A percentile compares a stretch with the other conserved stretches of the same genome.
These are phyloP conservation scores for Myotis brandtii DNA, from an alignment of 2,113 vertebrate genomes.

Conservation along the genomic window DNA sequence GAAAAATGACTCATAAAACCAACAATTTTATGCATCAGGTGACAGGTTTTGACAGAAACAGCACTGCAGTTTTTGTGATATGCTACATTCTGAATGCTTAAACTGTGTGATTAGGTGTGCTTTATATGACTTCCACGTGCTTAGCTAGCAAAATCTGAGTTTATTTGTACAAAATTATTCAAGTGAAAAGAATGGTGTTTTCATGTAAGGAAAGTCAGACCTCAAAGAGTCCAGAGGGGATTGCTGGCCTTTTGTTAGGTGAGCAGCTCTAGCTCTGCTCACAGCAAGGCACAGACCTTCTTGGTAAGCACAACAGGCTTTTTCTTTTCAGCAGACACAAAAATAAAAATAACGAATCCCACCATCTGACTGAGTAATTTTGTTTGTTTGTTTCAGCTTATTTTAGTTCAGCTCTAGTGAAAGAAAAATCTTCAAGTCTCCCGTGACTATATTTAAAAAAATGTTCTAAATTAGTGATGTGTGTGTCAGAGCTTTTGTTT, in stretches of 20 bases:
- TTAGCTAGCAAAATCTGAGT: conserved; percentile 84
- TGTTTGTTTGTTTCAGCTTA: conserved; percentile 16
- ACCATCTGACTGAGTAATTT: conserved; percentile 75
- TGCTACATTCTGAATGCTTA: conserved; percentile 73
- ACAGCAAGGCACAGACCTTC: neutral
- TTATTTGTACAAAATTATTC: conserved; percentile 82
- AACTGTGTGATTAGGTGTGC: conserved; percentile 76
- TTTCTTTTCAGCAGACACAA: conserved; percentile 23
- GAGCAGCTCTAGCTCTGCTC: neutral
- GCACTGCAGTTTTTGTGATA: conserved; percentile 65
- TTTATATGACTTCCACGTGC: conserved; percentile 85
- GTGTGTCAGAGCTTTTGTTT: neutral
- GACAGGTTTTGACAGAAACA: conserved; percentile 76
- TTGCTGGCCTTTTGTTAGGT: conserved; percentile 6
- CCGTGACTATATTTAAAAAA: conserved; percentile 8
- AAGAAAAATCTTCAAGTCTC: neutral
- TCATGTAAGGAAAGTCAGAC: conserved; percentile 57
- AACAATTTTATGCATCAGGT: conserved; percentile 76
- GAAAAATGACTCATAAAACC: conserved; percentile 80
- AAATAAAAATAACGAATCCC: conserved; percentile 79
- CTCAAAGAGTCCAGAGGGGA: neutral
- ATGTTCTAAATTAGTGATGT: neutral
- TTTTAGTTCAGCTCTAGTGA: conserved; percentile 60
- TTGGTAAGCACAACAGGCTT: neutral
- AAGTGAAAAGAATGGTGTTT: conserved; percentile 66